Evolutionary conservation across 2,888 invertebrate genomes (phyloP).

Genomic region (Idaea straminata): DNA sequence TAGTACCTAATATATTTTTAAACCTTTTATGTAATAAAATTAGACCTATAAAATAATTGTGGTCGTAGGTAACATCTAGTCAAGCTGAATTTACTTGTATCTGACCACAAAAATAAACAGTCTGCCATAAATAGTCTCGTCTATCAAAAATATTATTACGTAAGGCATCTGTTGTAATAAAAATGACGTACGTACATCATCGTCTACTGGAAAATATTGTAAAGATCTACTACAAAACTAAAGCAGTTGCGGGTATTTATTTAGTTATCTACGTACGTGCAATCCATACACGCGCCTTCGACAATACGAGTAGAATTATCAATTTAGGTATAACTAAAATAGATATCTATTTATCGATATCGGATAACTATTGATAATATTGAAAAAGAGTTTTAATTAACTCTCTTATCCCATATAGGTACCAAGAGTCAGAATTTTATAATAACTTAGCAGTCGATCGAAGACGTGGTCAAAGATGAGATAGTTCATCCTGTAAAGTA

Average conservation of each 20-base stretch:
- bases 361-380: background rate
- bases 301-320: background rate
- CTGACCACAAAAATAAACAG: background rate
- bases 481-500: background rate
- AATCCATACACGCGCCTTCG: background rate
- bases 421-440: too few relatives aligned
- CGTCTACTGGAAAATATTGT: background rate
- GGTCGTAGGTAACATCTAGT: too few relatives aligned
- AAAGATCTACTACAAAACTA: background rate
- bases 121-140: constrained; percentile 16
- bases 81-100: too few relatives aligned
- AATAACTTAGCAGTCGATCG: background rate
- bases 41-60: too few relatives aligned
- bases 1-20: too few relatives aligned
- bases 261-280: background rate
- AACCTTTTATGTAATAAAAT: too few relatives aligned
- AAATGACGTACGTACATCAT: background rate
- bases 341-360: background rate
- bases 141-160: background rate
- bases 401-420: background rate
- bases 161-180: background rate
- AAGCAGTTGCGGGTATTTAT: background rate
- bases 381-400: background rate
- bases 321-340: background rate
- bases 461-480: background rate